phyloP scores from a whole-genome alignment of 1,140 invertebrate genomes.

The Lineus longissimus region DNA sequence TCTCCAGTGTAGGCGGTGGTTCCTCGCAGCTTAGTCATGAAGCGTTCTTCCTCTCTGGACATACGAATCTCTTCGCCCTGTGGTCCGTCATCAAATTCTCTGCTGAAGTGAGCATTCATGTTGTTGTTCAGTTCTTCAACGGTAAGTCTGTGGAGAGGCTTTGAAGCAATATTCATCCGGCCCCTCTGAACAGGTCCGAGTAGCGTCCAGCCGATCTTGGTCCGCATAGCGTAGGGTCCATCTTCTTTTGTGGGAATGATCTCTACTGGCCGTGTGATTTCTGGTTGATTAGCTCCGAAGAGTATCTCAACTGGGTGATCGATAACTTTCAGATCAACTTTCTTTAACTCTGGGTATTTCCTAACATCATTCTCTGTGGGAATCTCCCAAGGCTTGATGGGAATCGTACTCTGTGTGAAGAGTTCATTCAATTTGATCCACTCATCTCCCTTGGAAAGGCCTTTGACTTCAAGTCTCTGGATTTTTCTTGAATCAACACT shows the following conservation, averaged over 20 bases:
- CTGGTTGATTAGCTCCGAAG: background rate
- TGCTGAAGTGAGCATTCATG: background rate
- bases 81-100: conserved; percentile 6
- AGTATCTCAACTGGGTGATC: background rate
- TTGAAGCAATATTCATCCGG: background rate
- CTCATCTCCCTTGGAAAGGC: background rate
- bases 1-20: background rate
- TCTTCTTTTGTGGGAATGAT: conserved; percentile 3
- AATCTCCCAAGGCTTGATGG: background rate
- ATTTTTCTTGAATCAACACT: background rate
- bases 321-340: conserved; percentile 1
- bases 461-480: background rate
- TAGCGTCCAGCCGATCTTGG: background rate
- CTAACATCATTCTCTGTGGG: background rate
- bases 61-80: conserved; percentile 1
- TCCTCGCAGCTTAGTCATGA: background rate
- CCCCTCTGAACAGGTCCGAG: conserved; percentile 4
- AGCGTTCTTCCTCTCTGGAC: background rate
- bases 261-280: background rate
- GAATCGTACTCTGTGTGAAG: background rate
- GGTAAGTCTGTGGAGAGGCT: background rate
- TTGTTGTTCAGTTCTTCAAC: background rate
- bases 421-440: background rate
- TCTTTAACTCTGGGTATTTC: background rate
- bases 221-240: conserved; percentile 4